These are phyloP conservation scores for Smithornis capensis DNA, from an alignment of 2,113 vertebrate genomes.

Conservation along the genomic window DNA sequence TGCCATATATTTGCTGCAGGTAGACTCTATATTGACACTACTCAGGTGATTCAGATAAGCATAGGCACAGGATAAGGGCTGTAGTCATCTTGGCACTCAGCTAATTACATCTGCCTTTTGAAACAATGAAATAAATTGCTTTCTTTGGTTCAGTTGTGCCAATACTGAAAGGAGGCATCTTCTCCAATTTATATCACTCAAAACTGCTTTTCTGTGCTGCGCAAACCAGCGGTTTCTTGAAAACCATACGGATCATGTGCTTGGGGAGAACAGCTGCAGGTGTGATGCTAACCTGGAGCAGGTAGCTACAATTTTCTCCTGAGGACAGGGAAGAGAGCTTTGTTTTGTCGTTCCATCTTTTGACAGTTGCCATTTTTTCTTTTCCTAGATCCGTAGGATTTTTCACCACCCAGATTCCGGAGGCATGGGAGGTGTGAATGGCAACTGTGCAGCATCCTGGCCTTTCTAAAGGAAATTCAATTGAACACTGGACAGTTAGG, in stretches of 20 bases:
- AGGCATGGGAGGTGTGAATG: background rate
- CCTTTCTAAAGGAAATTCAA: background rate
- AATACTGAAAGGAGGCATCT: background rate
- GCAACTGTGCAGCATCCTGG: background rate
- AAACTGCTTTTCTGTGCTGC: background rate
- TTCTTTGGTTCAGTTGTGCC: background rate
- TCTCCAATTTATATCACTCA: background rate
- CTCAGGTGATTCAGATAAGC: background rate
- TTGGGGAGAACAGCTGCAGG: background rate
- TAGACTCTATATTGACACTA: background rate
- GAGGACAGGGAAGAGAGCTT: background rate
- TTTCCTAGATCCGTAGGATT: background rate
- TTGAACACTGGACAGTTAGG: background rate
- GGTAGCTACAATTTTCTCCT: background rate
- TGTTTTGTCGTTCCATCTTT: background rate
- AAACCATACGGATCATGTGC: background rate
- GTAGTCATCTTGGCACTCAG: background rate
- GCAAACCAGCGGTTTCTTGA: background rate
- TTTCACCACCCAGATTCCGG: background rate
- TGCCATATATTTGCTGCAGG: background rate
- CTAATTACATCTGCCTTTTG: background rate
- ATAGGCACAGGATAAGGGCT: background rate
- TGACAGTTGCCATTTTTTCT: background rate
- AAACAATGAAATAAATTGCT: background rate
- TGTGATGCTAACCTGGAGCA: background rate